Conservation (phyloP, 2,797 vertebrate genomes). For the Melanotaenia boesemani region DNA sequence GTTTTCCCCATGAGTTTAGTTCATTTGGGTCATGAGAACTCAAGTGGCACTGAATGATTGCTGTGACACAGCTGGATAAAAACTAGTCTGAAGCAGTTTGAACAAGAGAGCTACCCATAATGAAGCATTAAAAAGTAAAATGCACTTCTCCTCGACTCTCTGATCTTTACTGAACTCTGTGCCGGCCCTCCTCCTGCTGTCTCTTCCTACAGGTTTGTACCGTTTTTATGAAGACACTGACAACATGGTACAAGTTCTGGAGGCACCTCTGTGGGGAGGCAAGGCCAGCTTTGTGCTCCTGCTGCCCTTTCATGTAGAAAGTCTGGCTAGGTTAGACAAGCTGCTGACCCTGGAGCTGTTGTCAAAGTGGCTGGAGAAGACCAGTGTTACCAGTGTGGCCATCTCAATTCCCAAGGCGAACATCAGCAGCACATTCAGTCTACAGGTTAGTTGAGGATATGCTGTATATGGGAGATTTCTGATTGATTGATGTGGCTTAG, state of each 20-base stretch:
- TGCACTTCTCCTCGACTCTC: background rate
- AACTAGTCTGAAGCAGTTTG: slow-evolving; percentile 6
- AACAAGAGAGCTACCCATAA: slow-evolving; percentile 4
- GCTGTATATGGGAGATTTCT: background rate
- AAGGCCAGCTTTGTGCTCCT: slow-evolving; percentile 72
- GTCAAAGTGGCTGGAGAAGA: slow-evolving; percentile 72
- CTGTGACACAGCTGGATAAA: slow-evolving; percentile 11
- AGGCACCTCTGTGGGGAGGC: slow-evolving; percentile 70
- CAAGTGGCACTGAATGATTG: background rate
- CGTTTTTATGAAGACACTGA: slow-evolving; percentile 71
- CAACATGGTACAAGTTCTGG: slow-evolving; percentile 81
- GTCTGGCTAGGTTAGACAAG: slow-evolving; percentile 71
- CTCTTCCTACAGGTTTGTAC: slow-evolving; percentile 67
- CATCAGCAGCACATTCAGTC: slow-evolving; percentile 69
- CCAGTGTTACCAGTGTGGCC: slow-evolving; percentile 60
- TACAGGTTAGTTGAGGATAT: slow-evolving; percentile 68
- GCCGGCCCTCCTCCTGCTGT: background rate
- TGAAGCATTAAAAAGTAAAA: slow-evolving; percentile 8
- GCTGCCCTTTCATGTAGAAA: slow-evolving; percentile 79
- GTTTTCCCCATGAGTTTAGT: slow-evolving; percentile 2
- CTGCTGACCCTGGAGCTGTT: slow-evolving; percentile 75
- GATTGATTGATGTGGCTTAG: background rate
- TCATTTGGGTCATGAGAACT: slow-evolving; percentile 1
- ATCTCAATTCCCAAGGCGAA: slow-evolving; percentile 74
- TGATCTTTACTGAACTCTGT: slow-evolving; percentile 8